Conservation (phyloP, 2,888 invertebrate genomes). For the Linnaemya vulpina region DNA sequence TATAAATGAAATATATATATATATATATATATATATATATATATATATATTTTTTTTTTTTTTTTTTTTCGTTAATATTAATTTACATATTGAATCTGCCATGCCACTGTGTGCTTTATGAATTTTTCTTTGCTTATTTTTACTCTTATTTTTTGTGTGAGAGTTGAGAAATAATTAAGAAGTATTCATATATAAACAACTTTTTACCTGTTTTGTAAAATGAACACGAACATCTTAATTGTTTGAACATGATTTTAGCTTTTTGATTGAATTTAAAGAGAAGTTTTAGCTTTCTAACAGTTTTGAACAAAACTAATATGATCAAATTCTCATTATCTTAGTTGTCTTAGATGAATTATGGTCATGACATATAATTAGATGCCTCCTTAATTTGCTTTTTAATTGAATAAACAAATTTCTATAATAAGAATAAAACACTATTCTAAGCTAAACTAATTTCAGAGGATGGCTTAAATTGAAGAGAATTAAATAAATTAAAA, state of each 20-base stretch:
- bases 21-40: too few relatives aligned
- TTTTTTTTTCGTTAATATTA: slow-evolving; percentile 22
- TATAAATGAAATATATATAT: slow-evolving; percentile 12
- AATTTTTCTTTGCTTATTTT: neutral
- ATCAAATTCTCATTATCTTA: too few relatives aligned
- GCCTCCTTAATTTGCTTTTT: too few relatives aligned
- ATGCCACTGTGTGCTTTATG: slow-evolving; percentile 15
- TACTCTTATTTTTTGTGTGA: slow-evolving; percentile 31
- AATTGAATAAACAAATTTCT: too few relatives aligned
- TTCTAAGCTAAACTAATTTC: too few relatives aligned
- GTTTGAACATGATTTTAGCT: slow-evolving; percentile 7
- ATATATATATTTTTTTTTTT: too few relatives aligned
- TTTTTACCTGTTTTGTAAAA: slow-evolving; percentile 5
- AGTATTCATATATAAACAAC: neutral
- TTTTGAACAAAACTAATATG: neutral
- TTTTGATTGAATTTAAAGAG: neutral
- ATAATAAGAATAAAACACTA: too few relatives aligned
- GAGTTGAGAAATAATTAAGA: neutral
- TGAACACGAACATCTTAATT: slow-evolving; percentile 28
- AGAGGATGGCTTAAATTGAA: too few relatives aligned
- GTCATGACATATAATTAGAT: too few relatives aligned
- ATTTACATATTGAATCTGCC: slow-evolving; percentile 53
- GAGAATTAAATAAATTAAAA: too few relatives aligned
- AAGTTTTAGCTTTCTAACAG: slow-evolving; percentile 4
- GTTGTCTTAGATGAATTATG: too few relatives aligned